phyloP scores from a whole-genome alignment of 2,888 invertebrate genomes.

The Microchrysa polita region DNA sequence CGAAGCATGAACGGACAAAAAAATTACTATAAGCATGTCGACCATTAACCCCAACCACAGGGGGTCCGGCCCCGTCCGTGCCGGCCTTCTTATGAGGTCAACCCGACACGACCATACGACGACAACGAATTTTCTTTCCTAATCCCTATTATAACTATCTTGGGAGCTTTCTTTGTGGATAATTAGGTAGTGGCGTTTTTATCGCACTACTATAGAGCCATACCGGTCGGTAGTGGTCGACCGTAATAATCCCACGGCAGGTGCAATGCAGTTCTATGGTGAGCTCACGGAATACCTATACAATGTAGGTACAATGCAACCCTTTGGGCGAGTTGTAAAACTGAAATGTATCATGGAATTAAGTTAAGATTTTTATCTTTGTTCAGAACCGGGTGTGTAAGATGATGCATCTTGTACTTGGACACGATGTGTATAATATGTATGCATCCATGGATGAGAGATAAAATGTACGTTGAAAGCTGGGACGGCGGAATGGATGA shows the following conservation, averaged over 20 bases:
- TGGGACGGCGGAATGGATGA: not conserved
- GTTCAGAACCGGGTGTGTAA: slow-evolving; percentile 7
- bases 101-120: no score
- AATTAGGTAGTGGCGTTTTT: slow-evolving; percentile 33
- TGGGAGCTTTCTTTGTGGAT: slow-evolving; percentile 21
- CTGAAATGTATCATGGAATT: slow-evolving; percentile 5
- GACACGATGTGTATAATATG: not conserved
- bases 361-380: slow-evolving; percentile 24
- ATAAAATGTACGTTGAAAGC: not conserved
- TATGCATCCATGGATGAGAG: not conserved
- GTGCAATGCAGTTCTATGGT: slow-evolving; percentile 23
- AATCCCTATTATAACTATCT: slow-evolving; percentile 15
- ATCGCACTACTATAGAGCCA: not conserved
- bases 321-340: slow-evolving; percentile 5
- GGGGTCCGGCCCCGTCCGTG: not conserved
- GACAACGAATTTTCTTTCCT: not conserved
- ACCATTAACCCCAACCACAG: not conserved
- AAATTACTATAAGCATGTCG: not conserved
- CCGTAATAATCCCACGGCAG: not conserved
- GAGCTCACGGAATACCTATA: not conserved
- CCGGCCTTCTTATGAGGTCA: not conserved
- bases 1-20: not conserved
- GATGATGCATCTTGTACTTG: not conserved
- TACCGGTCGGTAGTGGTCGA: not conserved
- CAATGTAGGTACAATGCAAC: not conserved